Base-by-base conservation (phyloP, 2,888 invertebrate species). In the Andrena camellia region DNA sequence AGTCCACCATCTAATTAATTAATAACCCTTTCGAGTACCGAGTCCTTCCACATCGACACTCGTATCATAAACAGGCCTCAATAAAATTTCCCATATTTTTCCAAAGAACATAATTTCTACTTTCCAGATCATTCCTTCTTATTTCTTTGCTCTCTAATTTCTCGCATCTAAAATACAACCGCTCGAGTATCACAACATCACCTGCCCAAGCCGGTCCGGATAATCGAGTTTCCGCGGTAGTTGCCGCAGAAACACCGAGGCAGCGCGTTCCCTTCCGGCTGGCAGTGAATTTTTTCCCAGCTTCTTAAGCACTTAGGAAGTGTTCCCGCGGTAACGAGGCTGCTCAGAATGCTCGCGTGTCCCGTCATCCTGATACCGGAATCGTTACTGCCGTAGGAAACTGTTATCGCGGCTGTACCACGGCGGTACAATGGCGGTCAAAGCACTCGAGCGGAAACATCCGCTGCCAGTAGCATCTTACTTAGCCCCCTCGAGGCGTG, bases 371-470 rank as follows among this genome's bases (percentile, higher is more conserved):
- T 26, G 71, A 77, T 70, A 67, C 70, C 42, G 52, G 33, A 66
- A 80, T 86, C 63, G 35, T 86, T 79, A 75, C 73, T 72, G 64
- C 59, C 42, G 63, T 62, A 78, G 84, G 78, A 76, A 86, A 87
- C 84, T 86, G 78, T 78, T 84, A 82, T 82, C 81, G 50, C 57
- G 57, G 72, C 67, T 76, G 62, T 84, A 86, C 83, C 68, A 48
- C 23, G 60, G 70, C 29, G 60, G 57, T 73, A 87, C 75, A 84
- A 79, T 84, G 75, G 63, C 81, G 81, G 78, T 85, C 76, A 42
- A 64, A 76, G 77, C 86, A 66, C 80, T 86, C 80, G 78, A 78
- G 79, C 73, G 84, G 67, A 82, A 86, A 86, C 75, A 68, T 82
- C 76, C 80, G 77, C 69, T 86, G 57, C 62, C 81, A 29, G 63